Evolutionary conservation across 2,797 vertebrate species (phyloP).

Genomic region (Leptatherina wallacei): DNA sequence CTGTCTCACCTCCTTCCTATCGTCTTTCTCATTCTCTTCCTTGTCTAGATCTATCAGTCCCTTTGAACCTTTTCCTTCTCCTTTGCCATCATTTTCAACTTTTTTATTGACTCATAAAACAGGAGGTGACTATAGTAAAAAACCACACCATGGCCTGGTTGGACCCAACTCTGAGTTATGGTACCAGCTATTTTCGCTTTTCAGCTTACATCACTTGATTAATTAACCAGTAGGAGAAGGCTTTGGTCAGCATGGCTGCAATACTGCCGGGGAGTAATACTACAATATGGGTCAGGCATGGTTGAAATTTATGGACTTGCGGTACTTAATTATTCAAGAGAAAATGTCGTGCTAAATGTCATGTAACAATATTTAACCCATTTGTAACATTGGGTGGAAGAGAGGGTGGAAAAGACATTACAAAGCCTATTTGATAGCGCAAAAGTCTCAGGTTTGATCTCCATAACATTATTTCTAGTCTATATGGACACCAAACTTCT

Average conservation of each 20-base stretch:
- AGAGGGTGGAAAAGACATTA: constrained; percentile 1
- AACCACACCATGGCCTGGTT: not conserved
- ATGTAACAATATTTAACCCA: constrained; percentile 58
- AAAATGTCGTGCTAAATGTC: constrained; percentile 66
- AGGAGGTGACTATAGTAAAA: constrained; percentile 27
- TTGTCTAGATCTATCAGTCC: not conserved
- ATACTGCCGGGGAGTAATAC: constrained; percentile 15
- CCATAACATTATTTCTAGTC: constrained; percentile 1
- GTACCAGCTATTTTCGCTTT: constrained; percentile 20
- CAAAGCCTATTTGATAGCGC: not conserved
- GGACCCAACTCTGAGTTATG: constrained; percentile 12
- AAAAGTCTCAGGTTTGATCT: constrained; percentile 31
- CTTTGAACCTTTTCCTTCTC: constrained; percentile 9
- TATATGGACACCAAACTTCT: not conserved
- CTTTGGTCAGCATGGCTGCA: constrained; percentile 37
- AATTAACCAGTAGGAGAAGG: constrained; percentile 40
- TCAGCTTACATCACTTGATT: constrained; percentile 50
- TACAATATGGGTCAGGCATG: constrained; percentile 30
- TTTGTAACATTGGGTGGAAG: constrained; percentile 42
- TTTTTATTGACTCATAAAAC: constrained; percentile 51
- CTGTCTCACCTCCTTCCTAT: not conserved
- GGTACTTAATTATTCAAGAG: constrained; percentile 61
- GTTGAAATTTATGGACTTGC: constrained; percentile 54
- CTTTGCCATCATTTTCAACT: constrained; percentile 18
- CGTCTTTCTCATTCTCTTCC: not conserved